A percentile compares a stretch with the other conserved stretches of the same genome.
Conservation (phyloP, 37 sponge, comb jelly and placozoan species). For the Axinella damicornis region DNA sequence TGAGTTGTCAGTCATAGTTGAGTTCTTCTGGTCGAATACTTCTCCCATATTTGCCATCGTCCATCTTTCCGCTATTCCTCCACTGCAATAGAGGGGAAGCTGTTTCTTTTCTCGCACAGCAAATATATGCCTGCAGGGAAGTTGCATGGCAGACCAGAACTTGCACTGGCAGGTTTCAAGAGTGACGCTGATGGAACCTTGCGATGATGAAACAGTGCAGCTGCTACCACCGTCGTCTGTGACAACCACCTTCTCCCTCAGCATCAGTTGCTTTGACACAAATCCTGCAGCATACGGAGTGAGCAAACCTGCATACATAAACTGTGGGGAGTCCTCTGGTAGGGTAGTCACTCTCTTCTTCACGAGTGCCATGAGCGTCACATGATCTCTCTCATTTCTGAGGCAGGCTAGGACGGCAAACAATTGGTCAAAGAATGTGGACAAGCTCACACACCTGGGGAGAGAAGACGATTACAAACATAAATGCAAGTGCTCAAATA, state of each 20-base stretch:
- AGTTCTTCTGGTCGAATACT: no score
- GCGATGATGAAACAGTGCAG: no score
- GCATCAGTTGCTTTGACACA: slow-evolving; percentile 31
- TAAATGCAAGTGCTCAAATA: no score
- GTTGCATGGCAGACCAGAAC: slow-evolving; percentile 48
- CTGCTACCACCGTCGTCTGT: no score
- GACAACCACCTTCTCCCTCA: no score
- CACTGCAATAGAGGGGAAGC: slow-evolving; percentile 24
- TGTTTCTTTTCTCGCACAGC: slow-evolving; percentile 33
- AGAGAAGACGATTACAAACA: no score
- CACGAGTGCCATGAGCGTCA: slow-evolving; percentile 22
- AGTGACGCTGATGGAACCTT: no score
- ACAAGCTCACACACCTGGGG: no score
- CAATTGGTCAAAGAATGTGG: slow-evolving; percentile 27
- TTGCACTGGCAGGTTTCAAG: no score
- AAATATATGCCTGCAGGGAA: slow-evolving; percentile 72
- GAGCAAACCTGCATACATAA: slow-evolving; percentile 37
- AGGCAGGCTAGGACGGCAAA: slow-evolving; percentile 30
- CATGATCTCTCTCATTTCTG: slow-evolving; percentile 60
- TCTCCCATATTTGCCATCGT: no score
- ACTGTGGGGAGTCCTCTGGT: slow-evolving; percentile 22
- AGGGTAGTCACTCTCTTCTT: slow-evolving; percentile 20
- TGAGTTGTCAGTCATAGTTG: no score
- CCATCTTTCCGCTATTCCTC: no score
- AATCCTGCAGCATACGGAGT: slow-evolving; percentile 52